Evolutionary conservation across 2,113 vertebrate species (phyloP), one percentile per base, ranked within the genome.

Genomic region (Ramphastos sulfuratus): DNA sequence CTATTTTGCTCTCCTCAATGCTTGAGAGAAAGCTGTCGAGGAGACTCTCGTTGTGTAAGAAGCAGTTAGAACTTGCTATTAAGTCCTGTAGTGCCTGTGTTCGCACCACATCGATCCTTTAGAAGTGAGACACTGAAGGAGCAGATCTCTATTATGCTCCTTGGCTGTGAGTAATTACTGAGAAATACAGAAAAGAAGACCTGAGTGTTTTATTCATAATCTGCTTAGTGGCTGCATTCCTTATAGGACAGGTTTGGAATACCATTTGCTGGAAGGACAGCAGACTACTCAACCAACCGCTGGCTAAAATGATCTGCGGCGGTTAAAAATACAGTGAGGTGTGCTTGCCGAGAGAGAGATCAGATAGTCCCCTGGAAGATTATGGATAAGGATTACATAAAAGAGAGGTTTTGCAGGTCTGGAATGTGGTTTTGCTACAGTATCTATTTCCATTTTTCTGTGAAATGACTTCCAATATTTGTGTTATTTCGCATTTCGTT

Each of bases 371-470:
- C 61, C 70, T 93, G 78, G 66, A 93, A 91, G 92, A 81, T 72
- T 73, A 33, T 42, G 42, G 73, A 9, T 74, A 54, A 79, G 80
- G 93, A 89, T 87, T 97, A 79, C 44, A 33, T 72, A 75, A 83
- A 88, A 78, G 71, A 95, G 80, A 90, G 84, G 92, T 83, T 96
- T 85, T 93, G 87, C 79, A 76, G 91, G 67, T 85, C 92, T 95
- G 89, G 88, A 59, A 85, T 79, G 85, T 95, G 82, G 64, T 97
- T 30, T 37, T 97, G 69, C 91, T 94, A 20, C 90, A 92, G 90
- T 94, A 84, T 88, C 97, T 95, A 78, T 91, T 97, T 80, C 85
- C 15, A 15, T 76, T 96, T 96, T 91, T 90, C 93, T 96, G 95
- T 91, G 94, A 96, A 96, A 92, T 80, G 64, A 92, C 92, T 94